phyloP scores from a whole-genome alignment of 2,113 vertebrate species.

The Triplophysa siluroides region DNA sequence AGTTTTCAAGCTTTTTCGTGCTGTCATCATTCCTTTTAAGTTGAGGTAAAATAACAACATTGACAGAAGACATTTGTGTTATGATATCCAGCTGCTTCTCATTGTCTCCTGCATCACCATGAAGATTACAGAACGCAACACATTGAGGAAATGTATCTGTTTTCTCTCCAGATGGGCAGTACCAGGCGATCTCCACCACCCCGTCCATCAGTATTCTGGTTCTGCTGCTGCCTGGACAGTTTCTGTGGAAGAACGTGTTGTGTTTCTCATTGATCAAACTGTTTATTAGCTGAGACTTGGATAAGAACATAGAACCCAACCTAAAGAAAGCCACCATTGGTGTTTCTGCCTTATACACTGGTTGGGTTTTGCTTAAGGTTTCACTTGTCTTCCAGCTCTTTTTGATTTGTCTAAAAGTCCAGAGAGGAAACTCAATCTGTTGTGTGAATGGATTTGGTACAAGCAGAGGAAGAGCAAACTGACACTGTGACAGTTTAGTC shows the following conservation, averaged over 20 bases:
- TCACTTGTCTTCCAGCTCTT: constrained; percentile 66
- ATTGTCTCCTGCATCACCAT: not conserved
- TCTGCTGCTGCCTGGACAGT: constrained; percentile 3
- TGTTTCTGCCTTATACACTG: constrained; percentile 63
- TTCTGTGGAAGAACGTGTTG: constrained; percentile 68
- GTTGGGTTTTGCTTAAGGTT: constrained; percentile 44
- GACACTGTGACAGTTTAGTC: not conserved
- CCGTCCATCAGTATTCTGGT: not conserved
- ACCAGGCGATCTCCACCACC: constrained; percentile 2
- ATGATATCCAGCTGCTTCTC: not conserved
- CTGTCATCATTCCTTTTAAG: not conserved
- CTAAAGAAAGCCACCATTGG: constrained; percentile 72
- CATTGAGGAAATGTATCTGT: not conserved
- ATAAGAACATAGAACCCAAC: constrained; percentile 68
- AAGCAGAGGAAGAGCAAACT: not conserved
- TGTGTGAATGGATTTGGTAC: constrained; percentile 58
- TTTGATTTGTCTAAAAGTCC: constrained; percentile 69
- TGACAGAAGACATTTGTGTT: not conserved
- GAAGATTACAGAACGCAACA: not conserved
- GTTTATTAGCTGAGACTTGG: constrained; percentile 78
- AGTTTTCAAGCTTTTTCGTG: not conserved
- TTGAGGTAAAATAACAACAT: constrained; percentile 26
- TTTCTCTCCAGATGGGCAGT: not conserved
- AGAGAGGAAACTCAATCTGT: constrained; percentile 69
- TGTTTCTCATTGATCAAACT: constrained; percentile 53